Percentiles rank a stretch among this genome's conserved stretches.
phyloP scores from a whole-genome alignment of 1,140 invertebrate species.

The Drosophila bifasciata region DNA sequence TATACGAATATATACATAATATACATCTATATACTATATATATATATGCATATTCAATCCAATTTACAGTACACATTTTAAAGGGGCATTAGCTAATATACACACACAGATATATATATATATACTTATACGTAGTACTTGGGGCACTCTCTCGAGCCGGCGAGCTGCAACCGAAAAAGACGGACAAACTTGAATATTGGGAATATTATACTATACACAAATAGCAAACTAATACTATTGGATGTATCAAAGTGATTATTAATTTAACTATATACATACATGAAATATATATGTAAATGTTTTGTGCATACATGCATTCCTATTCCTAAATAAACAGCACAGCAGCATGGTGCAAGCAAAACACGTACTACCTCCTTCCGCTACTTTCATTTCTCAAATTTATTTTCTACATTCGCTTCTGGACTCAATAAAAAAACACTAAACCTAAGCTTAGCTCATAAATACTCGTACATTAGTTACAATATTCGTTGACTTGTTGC shows the following conservation, averaged over 20 bases:
- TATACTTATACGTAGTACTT: slow-evolving; percentile 30
- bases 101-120: slow-evolving; percentile 42
- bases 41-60: slow-evolving; percentile 68
- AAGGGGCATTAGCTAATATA: slow-evolving; percentile 60
- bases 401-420: slow-evolving; percentile 16
- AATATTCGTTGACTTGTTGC: neutral
- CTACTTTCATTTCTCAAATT: slow-evolving; percentile 2
- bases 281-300: slow-evolving; percentile 65
- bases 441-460: slow-evolving; percentile 9
- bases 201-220: slow-evolving; percentile 26
- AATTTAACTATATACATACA: slow-evolving; percentile 52
- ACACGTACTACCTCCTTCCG: neutral
- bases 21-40: slow-evolving; percentile 42
- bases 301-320: slow-evolving; percentile 65
- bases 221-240: slow-evolving; percentile 45
- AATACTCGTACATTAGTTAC: slow-evolving; percentile 13
- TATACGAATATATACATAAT: slow-evolving; percentile 47
- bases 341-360: slow-evolving; percentile 59
- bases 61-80: slow-evolving; percentile 67
- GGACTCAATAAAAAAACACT: slow-evolving; percentile 29
- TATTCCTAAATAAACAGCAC: slow-evolving; percentile 69
- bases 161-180: slow-evolving; percentile 33
- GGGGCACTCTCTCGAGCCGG: slow-evolving; percentile 34
- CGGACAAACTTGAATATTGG: slow-evolving; percentile 42
- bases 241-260: slow-evolving; percentile 73